phyloP scores from a whole-genome alignment of 2,888 invertebrate species.

The Hirtodrosophila duncani region DNA sequence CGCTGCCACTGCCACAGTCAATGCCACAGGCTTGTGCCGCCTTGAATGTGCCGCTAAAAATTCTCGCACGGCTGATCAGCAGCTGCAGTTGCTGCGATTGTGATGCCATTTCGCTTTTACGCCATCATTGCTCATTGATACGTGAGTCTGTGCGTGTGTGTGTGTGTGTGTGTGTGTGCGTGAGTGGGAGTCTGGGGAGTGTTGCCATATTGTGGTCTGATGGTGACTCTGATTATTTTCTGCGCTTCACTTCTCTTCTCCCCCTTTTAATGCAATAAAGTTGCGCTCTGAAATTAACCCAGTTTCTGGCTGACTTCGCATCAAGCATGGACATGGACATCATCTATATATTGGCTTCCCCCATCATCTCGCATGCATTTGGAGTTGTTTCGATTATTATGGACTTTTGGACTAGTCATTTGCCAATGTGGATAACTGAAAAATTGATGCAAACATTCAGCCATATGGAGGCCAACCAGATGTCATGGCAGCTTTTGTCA shows the following conservation, averaged over 20 bases:
- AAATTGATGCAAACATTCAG: no score
- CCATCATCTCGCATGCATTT: slow-evolving; percentile 17
- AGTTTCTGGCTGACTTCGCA: slow-evolving; percentile 47
- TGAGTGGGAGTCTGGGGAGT: no score
- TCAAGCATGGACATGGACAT: slow-evolving; percentile 15
- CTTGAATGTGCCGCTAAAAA: slow-evolving; percentile 2
- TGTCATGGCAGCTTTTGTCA: no score
- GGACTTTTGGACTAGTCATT: no score
- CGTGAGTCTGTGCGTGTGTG: slow-evolving; percentile 8
- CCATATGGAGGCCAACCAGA: no score
- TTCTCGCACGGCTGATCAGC: slow-evolving; percentile 19
- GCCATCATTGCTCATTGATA: slow-evolving; percentile 37
- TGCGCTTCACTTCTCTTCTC: slow-evolving; percentile 15
- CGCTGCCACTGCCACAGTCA: slow-evolving; percentile 17
- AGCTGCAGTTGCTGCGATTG: slow-evolving; percentile 25
- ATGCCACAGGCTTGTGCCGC: slow-evolving; percentile 22
- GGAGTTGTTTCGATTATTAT: no score
- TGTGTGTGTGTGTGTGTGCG: slow-evolving; percentile 5
- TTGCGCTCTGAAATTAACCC: slow-evolving; percentile 46
- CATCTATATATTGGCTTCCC: slow-evolving; percentile 19
- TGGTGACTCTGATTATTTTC: slow-evolving; percentile 53
- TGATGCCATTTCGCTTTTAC: slow-evolving; percentile 38
- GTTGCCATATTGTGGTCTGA: background rate
- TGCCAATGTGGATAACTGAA: no score
- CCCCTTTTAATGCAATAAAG: slow-evolving; percentile 42